Evolutionary conservation across 2,113 vertebrate genomes (phyloP).

Genomic region (Furnarius figulus): DNA sequence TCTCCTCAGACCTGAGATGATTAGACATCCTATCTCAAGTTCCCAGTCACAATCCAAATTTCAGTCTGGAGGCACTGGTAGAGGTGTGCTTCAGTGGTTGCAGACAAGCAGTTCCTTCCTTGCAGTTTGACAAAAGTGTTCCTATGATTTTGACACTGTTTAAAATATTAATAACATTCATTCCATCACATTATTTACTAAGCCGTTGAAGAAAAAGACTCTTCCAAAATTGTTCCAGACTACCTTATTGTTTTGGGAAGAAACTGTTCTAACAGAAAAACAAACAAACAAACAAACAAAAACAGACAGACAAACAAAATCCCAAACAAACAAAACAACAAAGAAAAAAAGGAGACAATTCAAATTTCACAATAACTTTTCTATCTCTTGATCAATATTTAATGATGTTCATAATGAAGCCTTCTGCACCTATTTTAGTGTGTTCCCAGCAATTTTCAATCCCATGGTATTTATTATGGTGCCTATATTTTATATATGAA

Average conservation of each 20-base stretch:
- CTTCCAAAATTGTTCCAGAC: background rate
- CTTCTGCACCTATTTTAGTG: background rate
- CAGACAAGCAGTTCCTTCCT: no score
- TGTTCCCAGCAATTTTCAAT: background rate
- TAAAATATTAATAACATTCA: no score
- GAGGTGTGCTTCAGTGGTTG: no score
- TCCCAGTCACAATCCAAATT: no score
- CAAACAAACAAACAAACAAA: background rate
- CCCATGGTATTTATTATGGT: background rate
- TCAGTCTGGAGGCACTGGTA: no score
- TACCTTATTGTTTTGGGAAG: background rate
- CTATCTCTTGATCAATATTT: background rate
- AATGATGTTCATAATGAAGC: background rate
- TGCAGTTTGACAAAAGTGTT: no score
- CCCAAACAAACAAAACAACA: background rate
- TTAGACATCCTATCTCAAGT: no score
- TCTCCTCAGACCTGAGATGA: no score
- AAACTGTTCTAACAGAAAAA: background rate
- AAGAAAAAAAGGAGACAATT: background rate
- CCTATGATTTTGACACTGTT: no score
- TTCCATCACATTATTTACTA: background rate
- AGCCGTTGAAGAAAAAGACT: background rate
- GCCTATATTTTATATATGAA: constrained; percentile 41
- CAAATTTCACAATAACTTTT: background rate
- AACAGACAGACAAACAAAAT: background rate